Percentiles rank a stretch among this genome's conserved stretches.
Conservation (phyloP, 2,888 invertebrate genomes). For the Oxyscelio sp. region DNA sequence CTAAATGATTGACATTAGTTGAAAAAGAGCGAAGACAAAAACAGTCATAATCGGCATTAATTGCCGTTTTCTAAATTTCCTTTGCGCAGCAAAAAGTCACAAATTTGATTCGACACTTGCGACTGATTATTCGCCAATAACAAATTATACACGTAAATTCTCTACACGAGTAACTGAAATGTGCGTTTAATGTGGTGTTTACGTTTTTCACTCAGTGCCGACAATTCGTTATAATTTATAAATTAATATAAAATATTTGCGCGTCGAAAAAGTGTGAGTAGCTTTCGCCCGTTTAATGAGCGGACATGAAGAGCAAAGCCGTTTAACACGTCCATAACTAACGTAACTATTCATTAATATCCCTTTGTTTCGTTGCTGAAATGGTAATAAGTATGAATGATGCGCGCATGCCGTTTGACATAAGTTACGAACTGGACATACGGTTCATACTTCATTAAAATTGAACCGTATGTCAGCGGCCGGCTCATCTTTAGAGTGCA, state of each 20-base stretch:
- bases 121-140: not conserved
- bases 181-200: too few species aligned
- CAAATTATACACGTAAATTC: not conserved
- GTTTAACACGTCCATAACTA: not conserved
- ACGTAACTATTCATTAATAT: constrained; percentile 34
- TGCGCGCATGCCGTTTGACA: constrained; percentile 22
- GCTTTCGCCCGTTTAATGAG: constrained; percentile 6
- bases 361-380: constrained; percentile 30
- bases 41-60: too few species aligned
- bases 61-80: too few species aligned
- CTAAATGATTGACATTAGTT: too few species aligned
- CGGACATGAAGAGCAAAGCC: constrained; percentile 5
- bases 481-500: not conserved
- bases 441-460: constrained; percentile 21
- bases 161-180: not conserved
- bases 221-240: too few species aligned
- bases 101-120: not conserved
- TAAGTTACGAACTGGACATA: constrained; percentile 23
- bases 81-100: too few species aligned
- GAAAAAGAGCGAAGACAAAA: too few species aligned
- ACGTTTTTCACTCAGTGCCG: too few species aligned
- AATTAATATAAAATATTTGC: constrained; percentile 14
- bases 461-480: constrained; percentile 2
- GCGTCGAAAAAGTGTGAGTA: not conserved
- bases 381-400: constrained; percentile 40